Conservation (phyloP, 2,797 vertebrate genomes). For the Ptychadena robeensis region DNA sequence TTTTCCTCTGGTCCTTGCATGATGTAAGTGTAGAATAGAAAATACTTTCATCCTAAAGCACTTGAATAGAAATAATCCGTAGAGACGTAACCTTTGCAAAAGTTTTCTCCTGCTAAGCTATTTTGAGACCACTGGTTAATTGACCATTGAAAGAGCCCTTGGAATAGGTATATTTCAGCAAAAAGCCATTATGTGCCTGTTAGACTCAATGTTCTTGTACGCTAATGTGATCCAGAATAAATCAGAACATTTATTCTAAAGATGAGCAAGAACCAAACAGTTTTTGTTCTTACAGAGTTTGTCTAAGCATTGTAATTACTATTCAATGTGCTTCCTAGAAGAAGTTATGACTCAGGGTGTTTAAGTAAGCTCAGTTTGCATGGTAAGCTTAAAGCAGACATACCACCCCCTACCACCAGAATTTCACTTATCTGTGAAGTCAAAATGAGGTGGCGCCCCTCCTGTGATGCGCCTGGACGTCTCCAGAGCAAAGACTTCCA, state of each 20-base stretch:
- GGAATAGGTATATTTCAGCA: conserved; percentile 51
- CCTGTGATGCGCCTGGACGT: too few species aligned
- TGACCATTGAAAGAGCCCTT: conserved; percentile 58
- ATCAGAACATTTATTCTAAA: conserved; percentile 56
- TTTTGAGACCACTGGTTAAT: conserved; percentile 60
- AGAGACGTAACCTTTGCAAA: conserved; percentile 58
- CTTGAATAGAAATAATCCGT: conserved; percentile 48
- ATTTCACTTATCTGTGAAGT: too few species aligned
- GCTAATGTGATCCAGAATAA: conserved; percentile 55
- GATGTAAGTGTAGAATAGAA: conserved; percentile 23
- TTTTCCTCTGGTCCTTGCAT: conserved; percentile 25
- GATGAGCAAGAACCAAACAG: conserved; percentile 44
- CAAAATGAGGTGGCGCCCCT: too few species aligned
- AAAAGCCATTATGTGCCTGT: conserved; percentile 55
- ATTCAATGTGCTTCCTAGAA: not conserved
- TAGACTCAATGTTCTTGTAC: conserved; percentile 54
- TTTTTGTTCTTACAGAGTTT: conserved; percentile 18
- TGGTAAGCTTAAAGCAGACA: not conserved
- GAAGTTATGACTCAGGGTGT: not conserved
- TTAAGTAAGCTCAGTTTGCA: conserved; percentile 3
- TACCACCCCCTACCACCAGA: too few species aligned
- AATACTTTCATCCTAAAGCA: conserved; percentile 43
- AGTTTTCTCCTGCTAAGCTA: conserved; percentile 50
- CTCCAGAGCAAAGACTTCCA: too few species aligned
- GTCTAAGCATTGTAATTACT: conserved; percentile 18